Conservation (phyloP, 1,140 invertebrate genomes). For the Chironomus striatipennis region DNA sequence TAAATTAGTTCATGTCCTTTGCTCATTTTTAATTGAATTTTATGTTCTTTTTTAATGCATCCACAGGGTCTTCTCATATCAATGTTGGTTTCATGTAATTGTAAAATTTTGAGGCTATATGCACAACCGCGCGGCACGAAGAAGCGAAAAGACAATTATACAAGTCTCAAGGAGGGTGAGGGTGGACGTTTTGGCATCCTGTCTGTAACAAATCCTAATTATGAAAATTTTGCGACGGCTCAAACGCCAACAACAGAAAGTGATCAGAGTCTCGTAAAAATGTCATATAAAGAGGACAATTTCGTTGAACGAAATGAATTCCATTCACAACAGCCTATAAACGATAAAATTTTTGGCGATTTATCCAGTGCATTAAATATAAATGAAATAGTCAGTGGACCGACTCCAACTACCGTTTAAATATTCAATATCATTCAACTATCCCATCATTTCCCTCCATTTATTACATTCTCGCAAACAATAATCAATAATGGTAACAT, state of each 20-base stretch:
- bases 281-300: conserved; percentile 24
- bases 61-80: conserved; percentile 53
- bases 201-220: conserved; percentile 27
- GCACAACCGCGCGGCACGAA: conserved; percentile 32
- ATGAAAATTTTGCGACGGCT: conserved; percentile 18
- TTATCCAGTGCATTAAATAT: conserved; percentile 15
- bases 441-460: not conserved
- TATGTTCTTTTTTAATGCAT: not conserved
- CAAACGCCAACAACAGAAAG: not conserved
- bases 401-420: not conserved
- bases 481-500: not conserved
- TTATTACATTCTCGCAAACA: not conserved
- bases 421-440: not conserved
- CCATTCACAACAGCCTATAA: not conserved
- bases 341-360: conserved; percentile 20
- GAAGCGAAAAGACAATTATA: conserved; percentile 25
- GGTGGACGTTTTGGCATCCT: conserved; percentile 26
- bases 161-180: conserved; percentile 24
- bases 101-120: conserved; percentile 48
- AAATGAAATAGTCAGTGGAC: conserved; percentile 17
- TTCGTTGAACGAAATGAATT: conserved; percentile 15
- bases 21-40: not conserved
- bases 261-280: conserved; percentile 22
- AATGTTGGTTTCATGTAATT: conserved; percentile 56
- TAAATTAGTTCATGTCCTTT: not conserved